Base-by-base conservation (phyloP, 2,888 invertebrate genomes). In the Troides helena region DNA sequence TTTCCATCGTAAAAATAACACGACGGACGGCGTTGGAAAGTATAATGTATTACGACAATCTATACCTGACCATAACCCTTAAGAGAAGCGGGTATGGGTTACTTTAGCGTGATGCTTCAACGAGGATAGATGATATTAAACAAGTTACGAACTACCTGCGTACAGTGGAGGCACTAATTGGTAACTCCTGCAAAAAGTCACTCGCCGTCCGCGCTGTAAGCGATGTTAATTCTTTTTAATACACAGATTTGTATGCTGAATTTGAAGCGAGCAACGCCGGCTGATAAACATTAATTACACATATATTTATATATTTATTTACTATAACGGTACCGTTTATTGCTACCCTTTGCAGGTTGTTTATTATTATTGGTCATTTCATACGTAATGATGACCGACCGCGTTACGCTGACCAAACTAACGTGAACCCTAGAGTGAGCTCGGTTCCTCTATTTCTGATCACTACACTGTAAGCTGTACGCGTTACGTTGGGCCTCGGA, bases 331-430 rank as follows among this genome's bases (percentile, higher is more conserved):
- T 84, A 74, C 83, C 84, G 2, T 87, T 83, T 87, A 87, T 86
- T 86, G 77, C 85, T 81, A 79, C 81, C 78, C 79, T 79, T 76
- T 78, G 79, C 76, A 77, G 76, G 82, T 86, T 85, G 89, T 88
- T 90, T 90, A 91, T 89, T 86, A 85, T 89, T 87, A 91, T 90
- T 90, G 90, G 84, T 85, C 82, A 78, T 77, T 84, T 85, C 80
- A 85, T 84, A 82, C 83, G 85, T 80, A 85, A 85, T 83, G 84
- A 83, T 79, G 80, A 75, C 75, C 76, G 78, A 76, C 76, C 79
- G 79, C 75, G 76, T 79, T 74, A 77, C 74, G 78, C 80, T 66
- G 71, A 65, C 84, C 82, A 81, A 72, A 53, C 23, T 78, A 75
- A 57, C 66, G 53, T 74, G 82, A 75, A 23, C 79, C 70, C 69